Percentiles rank a stretch among this genome's conserved stretches.
Conservation (phyloP, 2,888 invertebrate genomes). For the Polydrusus pterygomalis region DNA sequence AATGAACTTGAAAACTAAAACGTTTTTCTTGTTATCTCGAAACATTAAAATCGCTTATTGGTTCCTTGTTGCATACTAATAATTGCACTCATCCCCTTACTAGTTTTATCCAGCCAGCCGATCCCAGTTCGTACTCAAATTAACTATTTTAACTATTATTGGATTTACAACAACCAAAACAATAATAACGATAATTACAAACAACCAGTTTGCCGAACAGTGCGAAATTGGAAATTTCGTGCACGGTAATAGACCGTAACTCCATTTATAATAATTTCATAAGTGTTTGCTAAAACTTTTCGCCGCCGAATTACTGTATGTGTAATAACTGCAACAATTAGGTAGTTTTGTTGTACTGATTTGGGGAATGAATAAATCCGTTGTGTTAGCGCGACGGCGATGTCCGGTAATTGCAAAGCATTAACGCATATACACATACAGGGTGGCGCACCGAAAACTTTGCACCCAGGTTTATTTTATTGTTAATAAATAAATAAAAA, state of each 20-base stretch:
- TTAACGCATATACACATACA: too few species aligned
- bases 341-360: background rate
- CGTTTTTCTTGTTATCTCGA: too few species aligned
- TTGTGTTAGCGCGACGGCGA: too few species aligned
- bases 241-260: conserved; percentile 22
- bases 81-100: background rate
- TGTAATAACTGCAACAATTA: background rate
- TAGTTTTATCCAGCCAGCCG: background rate
- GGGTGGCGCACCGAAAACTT: too few species aligned
- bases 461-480: too few species aligned
- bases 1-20: too few species aligned
- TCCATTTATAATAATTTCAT: conserved; percentile 17
- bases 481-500: too few species aligned
- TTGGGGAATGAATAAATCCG: background rate
- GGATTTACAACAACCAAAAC: background rate
- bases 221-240: conserved; percentile 19
- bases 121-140: background rate
- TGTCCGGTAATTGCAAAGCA: too few species aligned
- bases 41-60: too few species aligned
- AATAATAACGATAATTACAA: conserved; percentile 13
- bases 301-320: conserved; percentile 8
- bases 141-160: background rate
- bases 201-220: background rate
- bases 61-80: too few species aligned
- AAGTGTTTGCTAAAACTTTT: conserved; percentile 21